Base-by-base conservation (phyloP, 2,113 vertebrate species). In the Microtus montanus region DNA sequence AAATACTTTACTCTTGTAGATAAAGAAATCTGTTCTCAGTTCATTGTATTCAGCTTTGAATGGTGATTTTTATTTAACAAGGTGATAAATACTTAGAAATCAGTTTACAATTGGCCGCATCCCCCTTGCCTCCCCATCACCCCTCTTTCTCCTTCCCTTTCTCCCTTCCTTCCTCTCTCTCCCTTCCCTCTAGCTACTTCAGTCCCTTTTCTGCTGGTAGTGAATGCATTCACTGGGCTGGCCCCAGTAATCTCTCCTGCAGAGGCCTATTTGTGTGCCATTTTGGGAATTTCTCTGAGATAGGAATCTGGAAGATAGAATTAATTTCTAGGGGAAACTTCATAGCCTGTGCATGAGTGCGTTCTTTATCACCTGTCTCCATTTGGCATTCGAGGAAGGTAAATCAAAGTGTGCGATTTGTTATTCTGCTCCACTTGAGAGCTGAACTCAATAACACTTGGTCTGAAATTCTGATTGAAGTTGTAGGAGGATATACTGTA, bases 281-380 rank as follows among this genome's bases (percentile, higher is more conserved):
- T 99, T 99, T 99, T 99, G 99, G 98, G 99, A 99, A 99, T 99
- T 99, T 99, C 98, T 98, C 98, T 98, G 97, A 99, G 99, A 99
- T 99, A 99, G 98, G 98, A 98, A 99, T 99, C 99, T 99, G 97
- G 98, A 99, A 99, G 99, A 99, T 99, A 99, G 99, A 99, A 99
- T 99, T 99, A 99, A 99, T 99, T 99, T 99, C 98, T 98, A 98
- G 98, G 98, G 98, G 98, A 99, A 99, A 99, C 99, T 99, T 99
- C 99, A 99, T 99, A 99, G 99, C 98, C 98, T 98, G 98, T 99
- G 98, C 99, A 98, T 98, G 98, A 99, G 98, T 97, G 98, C 98
- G 98, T 98, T 98, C 98, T 99, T 99, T 99, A 99, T 99, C 99
- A 99, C 99, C 98, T 99, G 99, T 99, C 98, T 99, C 98, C 99